Evolutionary conservation across 2,888 invertebrate species (phyloP), one percentile per base, ranked within the genome.

Genomic region (Pyrrhopygopsis socrates): DNA sequence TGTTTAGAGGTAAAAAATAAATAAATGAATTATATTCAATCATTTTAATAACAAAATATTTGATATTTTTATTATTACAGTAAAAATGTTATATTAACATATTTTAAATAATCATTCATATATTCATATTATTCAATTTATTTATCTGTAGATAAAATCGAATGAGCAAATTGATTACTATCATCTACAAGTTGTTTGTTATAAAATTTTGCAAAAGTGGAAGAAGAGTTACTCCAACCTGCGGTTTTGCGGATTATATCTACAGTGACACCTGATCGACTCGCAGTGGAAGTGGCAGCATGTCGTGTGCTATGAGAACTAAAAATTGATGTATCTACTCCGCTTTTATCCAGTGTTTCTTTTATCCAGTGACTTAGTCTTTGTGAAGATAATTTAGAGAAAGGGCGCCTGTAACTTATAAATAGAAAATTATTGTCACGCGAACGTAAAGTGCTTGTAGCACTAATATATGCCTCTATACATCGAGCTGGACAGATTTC

Each of bases 401-500:
- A 15, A 1, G 60, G 70, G 2, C 6, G 3, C 50, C 71, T 71
- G 1, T 2, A 20, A 27, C 70, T 77, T 15, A 58, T 63, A 50
- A 82, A 77, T 18, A 77, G 20, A 50, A 13, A 63, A n/a, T 71
- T 5, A 34, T 34, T 34, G 34, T 5, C 5, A 8, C 11, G 34
- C n/a, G n/a, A n/a, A 8, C 87, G 8, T 3, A 22, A 0, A 27
- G 13, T 27, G 5, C 9, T n/a, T 4, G 87, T 86, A 34, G n/a
- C 67, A 27, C 77, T 45, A 5, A 87, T 13, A 63, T 86, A 87
- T 3, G 68, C 2, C 13, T n/a, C 4, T 30, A 88, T n/a, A n/a
- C 79, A 65, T 65, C 24, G 65, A 22, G 73, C 88, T 18, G 86
- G 83, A 67, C 84, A 89, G 15, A 89, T 88, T 24, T 82, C 38